Evolutionary conservation across 2,797 vertebrate genomes (phyloP).

Genomic region (Anas capensis): DNA sequence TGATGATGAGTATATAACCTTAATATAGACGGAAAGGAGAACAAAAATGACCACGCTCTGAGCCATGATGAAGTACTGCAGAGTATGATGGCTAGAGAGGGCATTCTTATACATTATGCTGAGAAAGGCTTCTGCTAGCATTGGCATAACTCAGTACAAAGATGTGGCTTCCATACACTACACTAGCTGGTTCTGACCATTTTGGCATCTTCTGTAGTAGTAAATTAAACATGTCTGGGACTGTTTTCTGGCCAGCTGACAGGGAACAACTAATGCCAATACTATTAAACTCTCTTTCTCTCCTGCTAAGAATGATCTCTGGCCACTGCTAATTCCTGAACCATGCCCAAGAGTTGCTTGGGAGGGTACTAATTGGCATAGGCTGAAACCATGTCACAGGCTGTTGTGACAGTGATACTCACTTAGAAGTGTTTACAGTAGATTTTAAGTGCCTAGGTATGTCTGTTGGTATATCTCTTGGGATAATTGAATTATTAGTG

Average conservation of each 20-base stretch:
- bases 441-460: background rate
- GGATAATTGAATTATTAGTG: background rate
- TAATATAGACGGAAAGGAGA: background rate
- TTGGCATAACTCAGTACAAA: background rate
- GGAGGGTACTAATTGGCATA: background rate
- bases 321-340: background rate
- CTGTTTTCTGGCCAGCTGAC: conserved; percentile 33
- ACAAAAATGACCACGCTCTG: background rate
- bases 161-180: background rate
- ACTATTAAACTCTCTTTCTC: conserved; percentile 12
- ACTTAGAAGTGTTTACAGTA: background rate
- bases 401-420: background rate
- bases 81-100: background rate
- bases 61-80: background rate
- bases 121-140: background rate
- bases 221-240: conserved; percentile 21
- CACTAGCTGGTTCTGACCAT: background rate
- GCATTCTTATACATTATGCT: accelerated
- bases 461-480: background rate
- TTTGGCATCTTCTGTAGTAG: background rate
- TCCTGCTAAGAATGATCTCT: background rate
- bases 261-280: conserved; percentile 30
- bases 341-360: background rate
- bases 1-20: background rate
- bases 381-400: background rate